These are phyloP conservation scores for Ectropis crepuscularia DNA, from an alignment of 2,888 invertebrate species.

Conservation along the genomic window DNA sequence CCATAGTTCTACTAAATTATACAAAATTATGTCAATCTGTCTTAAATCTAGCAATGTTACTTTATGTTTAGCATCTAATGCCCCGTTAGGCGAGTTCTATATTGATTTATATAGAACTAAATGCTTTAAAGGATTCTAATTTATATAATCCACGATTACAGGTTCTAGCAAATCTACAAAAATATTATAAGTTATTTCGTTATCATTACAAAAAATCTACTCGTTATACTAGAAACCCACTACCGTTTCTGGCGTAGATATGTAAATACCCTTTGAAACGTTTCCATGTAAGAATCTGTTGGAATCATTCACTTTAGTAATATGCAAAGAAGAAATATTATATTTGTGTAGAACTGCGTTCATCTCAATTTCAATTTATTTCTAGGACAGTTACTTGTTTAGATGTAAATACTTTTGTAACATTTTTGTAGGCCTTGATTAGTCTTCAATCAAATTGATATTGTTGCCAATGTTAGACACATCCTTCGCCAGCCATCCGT, in stretches of 20 bases:
- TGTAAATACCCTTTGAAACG: conserved; percentile 71
- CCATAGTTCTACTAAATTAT: conserved; percentile 67
- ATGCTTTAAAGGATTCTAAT: conserved; percentile 70
- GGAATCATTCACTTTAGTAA: conserved; percentile 62
- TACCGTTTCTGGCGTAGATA: conserved; percentile 71
- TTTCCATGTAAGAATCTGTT: conserved; percentile 78
- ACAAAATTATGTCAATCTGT: conserved; percentile 62
- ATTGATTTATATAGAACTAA: conserved; percentile 70
- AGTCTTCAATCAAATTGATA: not conserved
- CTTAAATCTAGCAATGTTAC: conserved; percentile 69
- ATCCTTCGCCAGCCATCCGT: conserved; percentile 56
- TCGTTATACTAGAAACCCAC: conserved; percentile 74
- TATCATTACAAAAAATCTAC: conserved; percentile 75
- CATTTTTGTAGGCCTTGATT: conserved; percentile 10
- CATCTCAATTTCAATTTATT: conserved; percentile 22
- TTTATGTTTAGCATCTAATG: conserved; percentile 80
- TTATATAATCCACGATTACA: conserved; percentile 71
- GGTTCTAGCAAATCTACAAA: conserved; percentile 81
- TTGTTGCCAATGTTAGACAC: conserved; percentile 25
- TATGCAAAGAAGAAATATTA: conserved; percentile 31
- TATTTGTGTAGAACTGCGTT: conserved; percentile 21
- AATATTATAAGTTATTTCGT: conserved; percentile 66
- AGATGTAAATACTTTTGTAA: no score
- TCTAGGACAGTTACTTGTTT: no score
- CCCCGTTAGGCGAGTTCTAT: conserved; percentile 81